phyloP scores from a whole-genome alignment of 2,113 vertebrate species.

The Guaruba guarouba region DNA sequence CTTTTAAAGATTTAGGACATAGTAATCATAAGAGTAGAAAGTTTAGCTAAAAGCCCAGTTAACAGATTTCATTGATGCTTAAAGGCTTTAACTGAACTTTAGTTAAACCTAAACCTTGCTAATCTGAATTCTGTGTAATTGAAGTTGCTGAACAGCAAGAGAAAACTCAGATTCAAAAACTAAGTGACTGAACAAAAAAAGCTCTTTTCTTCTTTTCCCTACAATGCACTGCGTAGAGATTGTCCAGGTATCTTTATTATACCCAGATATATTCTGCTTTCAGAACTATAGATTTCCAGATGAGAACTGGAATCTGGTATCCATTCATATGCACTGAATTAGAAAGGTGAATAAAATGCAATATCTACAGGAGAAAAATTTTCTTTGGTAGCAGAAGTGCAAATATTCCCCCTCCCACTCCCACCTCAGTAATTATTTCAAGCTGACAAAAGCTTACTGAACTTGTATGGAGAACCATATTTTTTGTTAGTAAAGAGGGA shows the following conservation, averaged over 20 bases:
- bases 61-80: neutral
- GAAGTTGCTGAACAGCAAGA: neutral
- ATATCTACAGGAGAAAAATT: neutral
- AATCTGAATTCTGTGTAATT: neutral
- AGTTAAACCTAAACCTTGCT: neutral
- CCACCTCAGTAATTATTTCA: neutral
- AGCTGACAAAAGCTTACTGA: neutral
- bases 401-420: fast-evolving
- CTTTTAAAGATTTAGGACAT: neutral
- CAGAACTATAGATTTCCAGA: neutral
- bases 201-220: neutral
- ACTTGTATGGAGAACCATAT: neutral
- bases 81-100: neutral
- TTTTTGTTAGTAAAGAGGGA: neutral
- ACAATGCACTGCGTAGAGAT: fast-evolving
- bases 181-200: neutral
- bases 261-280: neutral
- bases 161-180: neutral
- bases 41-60: neutral
- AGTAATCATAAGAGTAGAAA: neutral
- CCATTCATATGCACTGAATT: neutral
- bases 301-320: neutral
- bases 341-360: neutral
- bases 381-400: neutral
- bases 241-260: neutral